Percentiles rank a stretch among this genome's conserved stretches.
Evolutionary conservation across 2,113 vertebrate genomes (phyloP).

Genomic region (Mastomys coucha): DNA sequence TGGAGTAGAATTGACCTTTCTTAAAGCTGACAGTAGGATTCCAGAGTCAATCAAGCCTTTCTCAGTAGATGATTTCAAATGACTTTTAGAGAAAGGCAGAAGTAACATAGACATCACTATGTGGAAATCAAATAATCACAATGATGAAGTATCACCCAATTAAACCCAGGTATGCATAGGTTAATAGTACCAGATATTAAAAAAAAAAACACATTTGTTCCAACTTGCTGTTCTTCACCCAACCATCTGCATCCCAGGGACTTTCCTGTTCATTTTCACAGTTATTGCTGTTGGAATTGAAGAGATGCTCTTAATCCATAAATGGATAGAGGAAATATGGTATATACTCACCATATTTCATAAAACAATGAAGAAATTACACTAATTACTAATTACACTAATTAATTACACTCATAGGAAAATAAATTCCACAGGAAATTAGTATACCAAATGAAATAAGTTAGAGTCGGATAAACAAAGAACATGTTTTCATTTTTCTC

Average conservation of each 20-base stretch:
- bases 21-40: background rate
- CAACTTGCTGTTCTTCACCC: background rate
- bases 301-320: background rate
- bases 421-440: background rate
- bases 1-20: constrained; percentile 31
- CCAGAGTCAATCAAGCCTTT: constrained; percentile 32
- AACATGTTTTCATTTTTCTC: background rate
- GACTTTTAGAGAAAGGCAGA: constrained; percentile 39
- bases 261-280: background rate
- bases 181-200: background rate
- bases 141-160: background rate
- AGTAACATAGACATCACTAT: background rate
- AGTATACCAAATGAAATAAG: background rate
- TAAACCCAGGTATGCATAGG: background rate
- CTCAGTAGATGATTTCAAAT: background rate
- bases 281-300: background rate
- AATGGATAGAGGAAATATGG: background rate
- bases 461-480: background rate
- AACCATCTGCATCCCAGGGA: background rate
- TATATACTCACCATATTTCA: background rate
- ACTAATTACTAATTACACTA: too few species aligned
- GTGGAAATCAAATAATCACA: background rate
- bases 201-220: background rate
- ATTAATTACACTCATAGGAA: background rate
- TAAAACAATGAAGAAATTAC: background rate